phyloP scores from a whole-genome alignment of 2,113 vertebrate genomes.

The Coracopsis vasa region DNA sequence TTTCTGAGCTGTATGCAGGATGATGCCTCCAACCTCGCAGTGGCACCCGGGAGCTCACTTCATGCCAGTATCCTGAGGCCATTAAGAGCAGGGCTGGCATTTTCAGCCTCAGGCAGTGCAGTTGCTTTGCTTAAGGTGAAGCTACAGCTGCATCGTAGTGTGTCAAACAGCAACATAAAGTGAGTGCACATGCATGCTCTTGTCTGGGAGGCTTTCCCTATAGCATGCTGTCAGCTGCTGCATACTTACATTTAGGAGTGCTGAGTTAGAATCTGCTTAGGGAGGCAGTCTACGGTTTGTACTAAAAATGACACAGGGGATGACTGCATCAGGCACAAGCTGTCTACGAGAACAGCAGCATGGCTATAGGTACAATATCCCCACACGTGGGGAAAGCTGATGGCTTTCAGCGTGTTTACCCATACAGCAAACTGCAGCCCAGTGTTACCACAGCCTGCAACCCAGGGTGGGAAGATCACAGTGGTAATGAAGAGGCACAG shows the following conservation, averaged over 20 bases:
- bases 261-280: neutral
- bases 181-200: neutral
- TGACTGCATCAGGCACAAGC: neutral
- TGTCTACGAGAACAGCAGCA: neutral
- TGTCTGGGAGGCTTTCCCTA: neutral
- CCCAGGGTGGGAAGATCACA: neutral
- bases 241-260: fast-evolving
- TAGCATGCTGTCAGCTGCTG: fast-evolving
- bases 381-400: fast-evolving
- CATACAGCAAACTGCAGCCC: neutral
- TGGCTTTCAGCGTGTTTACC: fast-evolving
- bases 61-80: neutral
- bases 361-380: neutral
- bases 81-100: neutral
- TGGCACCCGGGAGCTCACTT: neutral
- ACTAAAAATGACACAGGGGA: fast-evolving
- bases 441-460: neutral
- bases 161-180: neutral
- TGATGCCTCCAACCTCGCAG: fast-evolving
- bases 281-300: neutral
- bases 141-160: fast-evolving
- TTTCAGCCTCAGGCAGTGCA: neutral
- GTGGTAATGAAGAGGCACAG: neutral
- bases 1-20: neutral
- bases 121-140: neutral